These are phyloP conservation scores for Chunga burmeisteri DNA, from an alignment of 2,113 vertebrate species.

Conservation along the genomic window DNA sequence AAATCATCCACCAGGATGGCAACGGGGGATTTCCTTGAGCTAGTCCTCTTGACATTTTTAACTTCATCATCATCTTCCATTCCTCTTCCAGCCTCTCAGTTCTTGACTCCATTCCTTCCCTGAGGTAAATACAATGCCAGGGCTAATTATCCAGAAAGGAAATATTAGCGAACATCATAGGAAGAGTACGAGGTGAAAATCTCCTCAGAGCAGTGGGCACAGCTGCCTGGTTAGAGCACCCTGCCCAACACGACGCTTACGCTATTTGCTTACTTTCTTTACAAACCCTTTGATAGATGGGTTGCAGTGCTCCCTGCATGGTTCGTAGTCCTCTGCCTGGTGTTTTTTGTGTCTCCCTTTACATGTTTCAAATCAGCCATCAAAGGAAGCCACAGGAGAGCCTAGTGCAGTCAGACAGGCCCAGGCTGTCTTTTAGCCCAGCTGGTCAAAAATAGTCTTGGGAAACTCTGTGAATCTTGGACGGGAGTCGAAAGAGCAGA, in stretches of 20 bases:
- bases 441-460: neutral
- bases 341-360: neutral
- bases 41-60: neutral
- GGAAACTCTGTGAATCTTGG: neutral
- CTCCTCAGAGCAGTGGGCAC: neutral
- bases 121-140: neutral
- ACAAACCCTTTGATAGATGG: neutral
- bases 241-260: neutral
- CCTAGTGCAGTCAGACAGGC: neutral
- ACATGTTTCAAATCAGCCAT: neutral
- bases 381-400: neutral
- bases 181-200: neutral
- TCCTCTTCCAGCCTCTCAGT: neutral
- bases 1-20: neutral
- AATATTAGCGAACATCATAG: neutral
- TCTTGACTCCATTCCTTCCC: neutral
- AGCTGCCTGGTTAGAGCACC: neutral
- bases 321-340: neutral
- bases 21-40: neutral
- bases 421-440: neutral
- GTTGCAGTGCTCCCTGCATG: neutral
- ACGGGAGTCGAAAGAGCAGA: neutral
- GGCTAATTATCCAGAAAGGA: neutral
- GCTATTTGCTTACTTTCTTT: neutral
- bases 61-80: neutral